These are phyloP conservation scores for Merops nubicus DNA, from an alignment of 2,113 vertebrate genomes.

Conservation along the genomic window DNA sequence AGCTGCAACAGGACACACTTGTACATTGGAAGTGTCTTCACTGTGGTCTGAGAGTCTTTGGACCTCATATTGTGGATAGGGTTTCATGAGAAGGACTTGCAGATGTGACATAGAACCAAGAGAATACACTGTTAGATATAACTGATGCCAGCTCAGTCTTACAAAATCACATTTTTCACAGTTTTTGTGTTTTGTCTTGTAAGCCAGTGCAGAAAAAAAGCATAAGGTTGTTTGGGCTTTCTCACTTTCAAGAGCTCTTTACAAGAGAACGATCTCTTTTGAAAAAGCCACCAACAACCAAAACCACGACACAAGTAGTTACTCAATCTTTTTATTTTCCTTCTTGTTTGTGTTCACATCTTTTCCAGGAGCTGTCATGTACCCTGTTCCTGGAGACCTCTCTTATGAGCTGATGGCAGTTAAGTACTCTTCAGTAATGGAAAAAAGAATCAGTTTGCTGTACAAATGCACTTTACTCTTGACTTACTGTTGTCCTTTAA, in stretches of 20 bases:
- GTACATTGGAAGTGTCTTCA: rapidly evolving
- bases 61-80: not conserved
- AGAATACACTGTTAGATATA: not conserved
- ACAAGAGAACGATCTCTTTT: not conserved
- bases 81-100: not conserved
- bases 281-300: not conserved
- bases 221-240: not conserved
- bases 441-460: not conserved
- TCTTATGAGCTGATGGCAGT: not conserved
- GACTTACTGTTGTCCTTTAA: not conserved
- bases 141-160: not conserved
- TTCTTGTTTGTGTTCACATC: not conserved
- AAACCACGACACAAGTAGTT: not conserved
- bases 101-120: not conserved
- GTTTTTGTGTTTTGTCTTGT: not conserved
- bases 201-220: not conserved
- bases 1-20: not conserved
- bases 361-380: not conserved
- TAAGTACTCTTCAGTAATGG: not conserved
- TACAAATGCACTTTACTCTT: not conserved
- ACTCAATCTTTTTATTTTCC: not conserved
- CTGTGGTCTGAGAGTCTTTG: not conserved
- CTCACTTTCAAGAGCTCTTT: not conserved
- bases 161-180: not conserved
- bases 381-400: not conserved